phyloP scores from a whole-genome alignment of 2,113 vertebrate species.

The Mus pahari region DNA sequence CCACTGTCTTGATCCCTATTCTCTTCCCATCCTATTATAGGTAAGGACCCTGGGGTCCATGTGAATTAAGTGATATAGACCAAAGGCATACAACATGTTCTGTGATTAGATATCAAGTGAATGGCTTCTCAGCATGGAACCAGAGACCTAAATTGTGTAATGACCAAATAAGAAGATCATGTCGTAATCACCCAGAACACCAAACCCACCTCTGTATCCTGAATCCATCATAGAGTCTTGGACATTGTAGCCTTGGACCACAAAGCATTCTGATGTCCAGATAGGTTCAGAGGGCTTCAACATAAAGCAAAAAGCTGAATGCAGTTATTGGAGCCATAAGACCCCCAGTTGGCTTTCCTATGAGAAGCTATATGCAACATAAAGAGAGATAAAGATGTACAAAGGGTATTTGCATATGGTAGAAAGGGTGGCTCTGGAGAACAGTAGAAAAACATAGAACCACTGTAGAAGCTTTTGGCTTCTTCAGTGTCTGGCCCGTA shows the following conservation, averaged over 20 bases:
- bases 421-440: neutral
- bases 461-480: constrained; percentile 49
- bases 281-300: neutral
- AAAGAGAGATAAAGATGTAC: neutral
- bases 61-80: neutral
- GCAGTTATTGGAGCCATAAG: neutral
- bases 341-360: neutral
- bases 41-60: neutral
- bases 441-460: neutral
- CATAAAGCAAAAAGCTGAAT: neutral
- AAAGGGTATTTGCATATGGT: neutral
- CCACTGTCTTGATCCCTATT: neutral
- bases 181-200: neutral
- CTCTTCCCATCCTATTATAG: neutral
- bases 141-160: neutral
- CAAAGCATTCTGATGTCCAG: neutral
- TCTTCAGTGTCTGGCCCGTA: constrained; percentile 36
- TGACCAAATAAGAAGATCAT: neutral
- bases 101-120: neutral
- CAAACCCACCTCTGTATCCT: neutral
- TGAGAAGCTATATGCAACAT: neutral
- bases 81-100: neutral
- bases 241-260: neutral
- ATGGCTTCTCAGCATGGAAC: neutral
- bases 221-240: neutral